Evolutionary conservation across 1,140 invertebrate genomes (phyloP).

Genomic region (Sweltsa coloradensis): DNA sequence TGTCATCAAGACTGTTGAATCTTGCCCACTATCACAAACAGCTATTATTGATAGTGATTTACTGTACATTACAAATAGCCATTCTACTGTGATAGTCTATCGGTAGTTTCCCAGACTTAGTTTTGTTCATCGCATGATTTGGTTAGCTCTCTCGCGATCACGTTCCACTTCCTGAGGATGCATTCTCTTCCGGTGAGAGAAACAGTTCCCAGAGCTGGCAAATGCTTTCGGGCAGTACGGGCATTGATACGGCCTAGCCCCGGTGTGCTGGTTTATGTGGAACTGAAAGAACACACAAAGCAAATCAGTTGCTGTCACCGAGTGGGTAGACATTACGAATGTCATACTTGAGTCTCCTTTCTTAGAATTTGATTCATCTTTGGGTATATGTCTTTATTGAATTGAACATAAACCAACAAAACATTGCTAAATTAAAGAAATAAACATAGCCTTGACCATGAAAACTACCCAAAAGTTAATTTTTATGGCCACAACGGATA

Average conservation of each 20-base stretch:
- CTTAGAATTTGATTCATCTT: neutral
- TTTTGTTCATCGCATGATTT: constrained; percentile 38
- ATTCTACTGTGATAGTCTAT: no score
- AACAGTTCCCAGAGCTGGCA: constrained; percentile 63
- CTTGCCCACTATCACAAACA: no score
- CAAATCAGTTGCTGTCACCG: constrained; percentile 2
- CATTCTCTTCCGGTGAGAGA: constrained; percentile 60
- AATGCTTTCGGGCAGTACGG: constrained; percentile 69
- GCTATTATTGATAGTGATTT: no score
- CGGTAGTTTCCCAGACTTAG: no score
- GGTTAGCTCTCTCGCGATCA: constrained; percentile 34
- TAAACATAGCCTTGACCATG: no score
- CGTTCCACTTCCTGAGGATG: constrained; percentile 42
- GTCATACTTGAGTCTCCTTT: neutral
- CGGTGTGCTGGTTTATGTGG: constrained; percentile 69
- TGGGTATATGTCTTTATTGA: neutral
- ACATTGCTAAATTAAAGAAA: no score
- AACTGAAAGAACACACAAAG: constrained; percentile 37
- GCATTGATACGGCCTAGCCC: constrained; percentile 67
- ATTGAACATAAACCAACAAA: neutral
- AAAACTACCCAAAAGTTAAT: no score
- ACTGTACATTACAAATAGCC: no score
- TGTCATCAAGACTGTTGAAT: no score
- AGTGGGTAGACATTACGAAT: neutral
- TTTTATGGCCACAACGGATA: no score